Percentiles rank a stretch among this genome's conserved stretches.
Conservation (phyloP, 2,797 vertebrate species). For the Brachyrhaphis roseni region DNA sequence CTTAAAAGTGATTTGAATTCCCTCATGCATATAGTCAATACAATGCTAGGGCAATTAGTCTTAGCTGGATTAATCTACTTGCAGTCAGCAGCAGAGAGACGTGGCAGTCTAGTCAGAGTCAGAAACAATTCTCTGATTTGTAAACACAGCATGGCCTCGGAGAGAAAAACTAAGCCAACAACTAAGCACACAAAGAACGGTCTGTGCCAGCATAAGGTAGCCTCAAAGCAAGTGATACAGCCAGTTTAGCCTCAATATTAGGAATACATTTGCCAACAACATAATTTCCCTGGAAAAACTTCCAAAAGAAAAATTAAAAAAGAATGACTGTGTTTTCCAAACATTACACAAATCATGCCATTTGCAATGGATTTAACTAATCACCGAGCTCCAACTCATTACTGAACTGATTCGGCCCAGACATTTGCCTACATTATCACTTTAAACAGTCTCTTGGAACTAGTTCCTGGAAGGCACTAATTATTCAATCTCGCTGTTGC, state of each 20-base stretch:
- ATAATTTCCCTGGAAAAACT: conserved; percentile 51
- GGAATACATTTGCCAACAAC: conserved; percentile 55
- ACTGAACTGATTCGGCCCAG: conserved; percentile 60
- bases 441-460: conserved; percentile 62
- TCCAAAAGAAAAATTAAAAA: conserved; percentile 29
- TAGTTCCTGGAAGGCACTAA: conserved; percentile 60
- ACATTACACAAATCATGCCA: conserved; percentile 53
- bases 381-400: conserved; percentile 61
- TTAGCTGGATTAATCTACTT: conserved; percentile 70
- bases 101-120: conserved; percentile 44
- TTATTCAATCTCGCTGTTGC: conserved; percentile 44
- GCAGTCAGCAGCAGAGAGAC: conserved; percentile 44
- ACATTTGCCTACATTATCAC: conserved; percentile 61
- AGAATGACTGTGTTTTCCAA: conserved; percentile 47
- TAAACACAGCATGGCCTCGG: conserved; percentile 20
- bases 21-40: conserved; percentile 68
- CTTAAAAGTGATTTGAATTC: conserved; percentile 73
- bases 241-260: conserved; percentile 48
- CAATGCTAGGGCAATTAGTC: conserved; percentile 69
- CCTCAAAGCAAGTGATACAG: conserved; percentile 50
- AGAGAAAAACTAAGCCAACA: conserved; percentile 36
- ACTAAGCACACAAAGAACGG: conserved; percentile 39
- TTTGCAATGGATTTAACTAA: conserved; percentile 70
- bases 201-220: conserved; percentile 36
- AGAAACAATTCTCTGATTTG: conserved; percentile 58